phyloP scores from a whole-genome alignment of 1,140 invertebrate species.

The Drosophila orosa region DNA sequence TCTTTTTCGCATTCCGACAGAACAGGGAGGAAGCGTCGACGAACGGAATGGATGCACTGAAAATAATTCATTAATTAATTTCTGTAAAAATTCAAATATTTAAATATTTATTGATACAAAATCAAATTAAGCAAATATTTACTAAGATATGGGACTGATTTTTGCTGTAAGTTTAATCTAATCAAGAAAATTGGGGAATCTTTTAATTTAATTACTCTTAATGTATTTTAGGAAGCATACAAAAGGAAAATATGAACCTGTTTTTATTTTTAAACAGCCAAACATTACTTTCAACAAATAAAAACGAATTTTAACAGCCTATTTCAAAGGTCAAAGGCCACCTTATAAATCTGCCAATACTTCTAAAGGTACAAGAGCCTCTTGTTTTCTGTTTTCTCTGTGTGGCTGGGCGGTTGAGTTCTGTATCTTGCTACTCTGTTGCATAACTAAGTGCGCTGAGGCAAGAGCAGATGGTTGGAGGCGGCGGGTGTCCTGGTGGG shows the following conservation, averaged over 20 bases:
- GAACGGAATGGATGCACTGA: not conserved
- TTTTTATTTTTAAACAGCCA: no score
- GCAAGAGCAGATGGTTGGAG: constrained; percentile 24
- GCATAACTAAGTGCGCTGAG: constrained; percentile 71
- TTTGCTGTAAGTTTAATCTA: no score
- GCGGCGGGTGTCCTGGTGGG: constrained; percentile 12
- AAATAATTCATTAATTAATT: no score
- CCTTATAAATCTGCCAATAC: not conserved
- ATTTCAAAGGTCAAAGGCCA: not conserved
- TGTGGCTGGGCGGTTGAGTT: constrained; percentile 17
- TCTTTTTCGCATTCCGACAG: constrained; percentile 41
- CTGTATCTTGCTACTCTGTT: constrained; percentile 64
- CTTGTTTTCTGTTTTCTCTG: not conserved
- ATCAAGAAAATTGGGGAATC: no score
- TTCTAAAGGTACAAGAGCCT: no score
- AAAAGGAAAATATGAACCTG: no score
- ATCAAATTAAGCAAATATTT: not conserved
- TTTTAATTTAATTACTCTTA: no score
- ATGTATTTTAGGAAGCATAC: no score
- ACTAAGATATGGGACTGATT: no score
- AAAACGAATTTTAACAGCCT: not conserved
- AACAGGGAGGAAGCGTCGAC: not conserved
- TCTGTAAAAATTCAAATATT: no score
- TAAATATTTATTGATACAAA: not conserved
- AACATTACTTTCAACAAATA: no score